These are phyloP conservation scores for Blastobasis lacticolella DNA, from an alignment of 2,888 invertebrate genomes.

Conservation along the genomic window DNA sequence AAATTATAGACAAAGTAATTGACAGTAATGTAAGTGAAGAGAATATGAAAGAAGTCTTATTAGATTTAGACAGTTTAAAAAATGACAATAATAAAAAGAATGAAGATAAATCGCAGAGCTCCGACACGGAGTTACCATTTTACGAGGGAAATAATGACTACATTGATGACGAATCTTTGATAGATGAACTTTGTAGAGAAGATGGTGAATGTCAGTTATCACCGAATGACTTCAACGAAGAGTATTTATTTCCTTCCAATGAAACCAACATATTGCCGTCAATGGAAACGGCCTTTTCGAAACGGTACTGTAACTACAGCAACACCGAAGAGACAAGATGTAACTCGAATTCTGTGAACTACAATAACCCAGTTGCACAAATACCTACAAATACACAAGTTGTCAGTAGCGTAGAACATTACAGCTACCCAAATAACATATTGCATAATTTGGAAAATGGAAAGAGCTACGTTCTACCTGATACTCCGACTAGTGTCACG, in stretches of 20 bases:
- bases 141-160: conserved; percentile 52
- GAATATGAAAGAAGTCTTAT: conserved; percentile 61
- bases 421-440: conserved; percentile 65
- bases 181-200: conserved; percentile 65
- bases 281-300: conserved; percentile 63
- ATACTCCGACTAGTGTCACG: conserved; percentile 60
- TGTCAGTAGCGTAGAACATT: conserved; percentile 55
- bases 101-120: conserved; percentile 31
- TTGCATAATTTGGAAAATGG: conserved; percentile 52
- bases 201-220: conserved; percentile 51
- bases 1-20: conserved; percentile 54
- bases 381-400: conserved; percentile 20
- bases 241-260: conserved; percentile 38
- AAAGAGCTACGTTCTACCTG: conserved; percentile 51
- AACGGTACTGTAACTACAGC: conserved; percentile 47
- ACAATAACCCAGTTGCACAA: conserved; percentile 17
- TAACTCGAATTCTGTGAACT: not conserved
- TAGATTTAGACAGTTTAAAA: conserved; percentile 60
- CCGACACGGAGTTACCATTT: conserved; percentile 24
- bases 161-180: conserved; percentile 63
- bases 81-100: conserved; percentile 46
- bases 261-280: conserved; percentile 56
- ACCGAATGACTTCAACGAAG: conserved; percentile 52
- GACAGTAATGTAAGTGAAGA: conserved; percentile 57
- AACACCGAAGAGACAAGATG: conserved; percentile 28